Conservation (phyloP, 2,113 vertebrate genomes). For the Phyllostomus hastatus region DNA sequence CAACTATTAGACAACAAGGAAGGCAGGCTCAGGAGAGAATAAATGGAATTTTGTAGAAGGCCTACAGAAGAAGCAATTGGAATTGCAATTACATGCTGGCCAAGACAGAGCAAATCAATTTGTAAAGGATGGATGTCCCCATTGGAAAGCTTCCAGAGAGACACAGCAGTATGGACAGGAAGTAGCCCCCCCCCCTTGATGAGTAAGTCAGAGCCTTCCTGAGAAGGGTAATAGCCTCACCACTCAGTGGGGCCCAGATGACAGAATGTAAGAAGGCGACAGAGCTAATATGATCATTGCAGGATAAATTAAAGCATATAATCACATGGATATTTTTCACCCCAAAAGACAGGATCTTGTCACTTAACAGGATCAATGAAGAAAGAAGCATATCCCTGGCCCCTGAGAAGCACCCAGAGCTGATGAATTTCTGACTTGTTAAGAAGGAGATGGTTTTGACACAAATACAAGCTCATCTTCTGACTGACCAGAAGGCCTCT, state of each 20-base stretch:
- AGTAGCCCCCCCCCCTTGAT: constrained; percentile 16
- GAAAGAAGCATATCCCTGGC: neutral
- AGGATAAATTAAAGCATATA: constrained; percentile 57
- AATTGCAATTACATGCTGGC: constrained; percentile 34
- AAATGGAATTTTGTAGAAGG: neutral
- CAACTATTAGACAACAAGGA: neutral
- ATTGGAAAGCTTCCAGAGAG: constrained; percentile 61
- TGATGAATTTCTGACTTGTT: neutral
- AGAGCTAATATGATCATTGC: constrained; percentile 27
- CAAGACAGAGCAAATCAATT: constrained; percentile 21
- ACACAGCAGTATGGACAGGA: constrained; percentile 38
- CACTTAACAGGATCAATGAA: constrained; percentile 47
- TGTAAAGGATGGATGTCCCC: constrained; percentile 50
- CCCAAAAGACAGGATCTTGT: constrained; percentile 47
- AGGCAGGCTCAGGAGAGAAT: neutral
- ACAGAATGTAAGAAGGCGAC: constrained; percentile 34
- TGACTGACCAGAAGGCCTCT: neutral
- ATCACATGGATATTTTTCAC: constrained; percentile 39
- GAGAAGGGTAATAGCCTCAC: constrained; percentile 54
- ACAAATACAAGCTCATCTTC: neutral
- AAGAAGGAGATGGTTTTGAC: neutral
- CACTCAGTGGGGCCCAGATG: neutral
- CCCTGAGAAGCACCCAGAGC: neutral
- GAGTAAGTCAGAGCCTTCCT: constrained; percentile 52
- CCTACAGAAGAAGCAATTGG: neutral